Base-by-base conservation (phyloP, 2,113 vertebrate species). In the Cavia porcellus region DNA sequence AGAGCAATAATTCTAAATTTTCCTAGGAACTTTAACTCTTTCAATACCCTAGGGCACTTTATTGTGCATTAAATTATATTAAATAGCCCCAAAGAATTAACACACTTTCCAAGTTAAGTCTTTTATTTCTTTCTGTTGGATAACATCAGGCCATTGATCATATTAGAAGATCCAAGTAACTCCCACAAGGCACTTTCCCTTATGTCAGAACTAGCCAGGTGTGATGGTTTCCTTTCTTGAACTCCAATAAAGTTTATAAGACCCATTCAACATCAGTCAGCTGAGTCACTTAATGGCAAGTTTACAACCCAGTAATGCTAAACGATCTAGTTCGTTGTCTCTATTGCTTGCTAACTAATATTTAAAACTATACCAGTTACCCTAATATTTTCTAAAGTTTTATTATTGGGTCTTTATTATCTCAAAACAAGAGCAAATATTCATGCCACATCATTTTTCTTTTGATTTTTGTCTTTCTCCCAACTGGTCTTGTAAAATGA, bases 401-500 rank as follows among this genome's bases (percentile, higher is more conserved):
- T 74, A 74, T 85, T 84, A 47, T 3, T 68, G 47, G 28, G 12
- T 32, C 24, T 86, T 80, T 75, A 90, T 62, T 77, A 66, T 84
- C 35, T 3, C 20, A 3, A 70, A 93, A 90, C 35, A 75, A 95
- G 66, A 92, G 80, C 75, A 95, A 61, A 82, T 52, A 42, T 91
- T 89, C 22, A 83, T 77, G 38, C 50, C 61, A 50, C 52, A 81
- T 38, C 79, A 50, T 95, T 79, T 86, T 95, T 83, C 47, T 62
- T 82, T 97, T 95, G 90, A 89, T 96, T 93, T 52, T 32, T 38
- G 68, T 87, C 96, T 94, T 95, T 96, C 45, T 97, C 94, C 61
- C 86, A 98, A 84, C 94, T 90, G 97, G 83, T 98, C 97, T 98
- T 98, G 62, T 94, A 98, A 98, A 98, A 97, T 62, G 96, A 62